These are phyloP conservation scores for Apantesis nais DNA, from an alignment of 2,888 invertebrate species.

Conservation along the genomic window DNA sequence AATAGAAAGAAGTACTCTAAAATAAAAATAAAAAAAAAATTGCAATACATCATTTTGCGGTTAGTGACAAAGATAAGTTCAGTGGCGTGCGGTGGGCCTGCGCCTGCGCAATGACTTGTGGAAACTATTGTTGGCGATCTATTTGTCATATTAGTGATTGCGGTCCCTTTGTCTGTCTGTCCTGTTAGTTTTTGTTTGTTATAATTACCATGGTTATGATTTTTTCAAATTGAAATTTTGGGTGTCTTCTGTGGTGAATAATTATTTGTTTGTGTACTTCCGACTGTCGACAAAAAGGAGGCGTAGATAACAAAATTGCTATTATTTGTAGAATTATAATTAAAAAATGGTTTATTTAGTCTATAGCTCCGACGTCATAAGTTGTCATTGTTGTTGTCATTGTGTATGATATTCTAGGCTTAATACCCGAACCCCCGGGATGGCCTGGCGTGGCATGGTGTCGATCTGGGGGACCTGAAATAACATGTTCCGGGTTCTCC, in stretches of 20 bases:
- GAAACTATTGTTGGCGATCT: slow-evolving; percentile 58
- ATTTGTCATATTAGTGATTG: slow-evolving; percentile 65
- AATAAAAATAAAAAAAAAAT: slow-evolving; percentile 30
- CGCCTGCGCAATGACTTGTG: slow-evolving; percentile 66
- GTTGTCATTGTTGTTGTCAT: background rate
- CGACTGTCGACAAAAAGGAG: background rate
- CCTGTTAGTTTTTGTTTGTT: slow-evolving; percentile 40
- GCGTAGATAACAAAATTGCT: background rate
- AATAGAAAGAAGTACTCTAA: slow-evolving; percentile 16
- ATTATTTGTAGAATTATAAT: background rate
- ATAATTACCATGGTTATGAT: slow-evolving; percentile 48
- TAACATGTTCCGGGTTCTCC: too few relatives aligned
- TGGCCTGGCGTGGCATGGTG: too few relatives aligned
- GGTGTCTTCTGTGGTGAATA: slow-evolving; percentile 6
- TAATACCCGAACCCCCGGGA: too few relatives aligned
- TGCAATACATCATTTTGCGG: slow-evolving; percentile 57
- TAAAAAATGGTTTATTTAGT: background rate
- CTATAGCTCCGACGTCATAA: background rate
- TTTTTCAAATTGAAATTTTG: slow-evolving; percentile 28
- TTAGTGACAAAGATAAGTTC: slow-evolving; percentile 68
- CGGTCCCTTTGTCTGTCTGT: slow-evolving; percentile 62
- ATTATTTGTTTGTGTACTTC: slow-evolving; percentile 17
- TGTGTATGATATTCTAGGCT: background rate
- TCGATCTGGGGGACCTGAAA: too few relatives aligned
- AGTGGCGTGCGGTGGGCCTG: slow-evolving; percentile 48